Evolutionary conservation across 1,140 invertebrate genomes (phyloP), one percentile per base, ranked within the genome.

Genomic region (Macrocentrus cingulum): DNA sequence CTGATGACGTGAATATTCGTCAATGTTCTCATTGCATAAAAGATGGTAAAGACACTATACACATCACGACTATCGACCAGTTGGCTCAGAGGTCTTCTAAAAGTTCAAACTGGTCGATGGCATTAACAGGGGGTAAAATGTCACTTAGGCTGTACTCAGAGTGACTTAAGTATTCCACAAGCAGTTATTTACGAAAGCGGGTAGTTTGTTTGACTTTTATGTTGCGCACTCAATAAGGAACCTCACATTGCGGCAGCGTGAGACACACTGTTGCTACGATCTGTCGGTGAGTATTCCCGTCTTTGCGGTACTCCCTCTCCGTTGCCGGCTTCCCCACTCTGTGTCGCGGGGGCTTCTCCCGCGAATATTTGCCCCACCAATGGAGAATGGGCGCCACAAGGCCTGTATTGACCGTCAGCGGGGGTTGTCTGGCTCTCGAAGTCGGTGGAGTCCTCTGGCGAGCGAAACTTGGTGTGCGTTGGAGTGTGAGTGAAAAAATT

Each of bases 221-320:
- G 4, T 29, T 29, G 4, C 25, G 9, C 25, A 29, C 4, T 29
- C 4, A 29, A 29, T 5, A 9, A 29, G 4, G 25, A 29, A 4
- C 25, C 25, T 29, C 25, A 29, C 25, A 29, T 48, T 13, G 20
- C 45, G 22, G 22, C 16, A n/a, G 29, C 45, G 20, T 22, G 22
- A 48, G 45, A 48, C 22, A 48, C 45, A 48, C 45, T 48, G 45
- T 48, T 48, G 45, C 45, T 48, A 48, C 45, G 45, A 48, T 48
- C 22, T 48, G 45, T n/a, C 45, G 45, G 45, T 23, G 45, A 48
- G 22, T 23, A 48, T 48, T 23, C 45, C 22, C 16, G 22, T 19
- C n/a, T 23, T 13, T 20, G 16, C 13, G 45, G 19, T 25, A 16
- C 29, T 23, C 20, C 45, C 45, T 23, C 45, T 25, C 45, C 20